Conservation (phyloP, 2,113 vertebrate genomes). For the Microcebus murinus region DNA sequence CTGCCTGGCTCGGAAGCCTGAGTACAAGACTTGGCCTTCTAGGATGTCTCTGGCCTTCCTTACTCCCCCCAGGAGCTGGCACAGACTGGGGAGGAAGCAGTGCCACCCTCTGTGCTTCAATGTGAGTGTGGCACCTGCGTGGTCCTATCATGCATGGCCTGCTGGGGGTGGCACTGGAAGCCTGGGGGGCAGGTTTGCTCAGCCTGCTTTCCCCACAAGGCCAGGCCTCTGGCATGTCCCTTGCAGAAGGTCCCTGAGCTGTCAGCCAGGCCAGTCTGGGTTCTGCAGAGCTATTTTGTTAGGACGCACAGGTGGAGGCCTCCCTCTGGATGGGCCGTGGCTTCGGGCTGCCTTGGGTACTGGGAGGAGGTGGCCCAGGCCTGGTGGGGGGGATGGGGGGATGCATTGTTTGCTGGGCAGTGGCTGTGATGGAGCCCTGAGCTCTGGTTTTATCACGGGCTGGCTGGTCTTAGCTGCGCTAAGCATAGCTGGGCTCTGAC, state of each 20-base stretch:
- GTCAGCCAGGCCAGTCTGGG: not conserved
- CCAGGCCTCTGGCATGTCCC: not conserved
- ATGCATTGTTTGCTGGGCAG: not conserved
- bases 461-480: not conserved
- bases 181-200: not conserved
- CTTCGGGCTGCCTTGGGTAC: not conserved
- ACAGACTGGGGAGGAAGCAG: fast-evolving
- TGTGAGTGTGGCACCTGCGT: fast-evolving
- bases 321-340: not conserved
- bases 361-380: not conserved
- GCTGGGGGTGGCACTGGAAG: fast-evolving
- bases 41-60: not conserved
- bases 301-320: not conserved
- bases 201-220: not conserved
- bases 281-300: not conserved
- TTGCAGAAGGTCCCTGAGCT: not conserved
- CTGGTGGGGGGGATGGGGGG: not conserved
- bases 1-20: not conserved
- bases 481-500: not conserved
- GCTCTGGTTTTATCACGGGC: not conserved
- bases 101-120: not conserved
- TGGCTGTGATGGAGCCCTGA: fast-evolving
- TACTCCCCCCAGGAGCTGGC: not conserved
- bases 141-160: not conserved
- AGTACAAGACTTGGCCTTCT: not conserved